Percentiles rank a stretch among this genome's conserved stretches.
These are phyloP conservation scores for Macropis europaea DNA, from an alignment of 2,888 invertebrate species.

Conservation along the genomic window DNA sequence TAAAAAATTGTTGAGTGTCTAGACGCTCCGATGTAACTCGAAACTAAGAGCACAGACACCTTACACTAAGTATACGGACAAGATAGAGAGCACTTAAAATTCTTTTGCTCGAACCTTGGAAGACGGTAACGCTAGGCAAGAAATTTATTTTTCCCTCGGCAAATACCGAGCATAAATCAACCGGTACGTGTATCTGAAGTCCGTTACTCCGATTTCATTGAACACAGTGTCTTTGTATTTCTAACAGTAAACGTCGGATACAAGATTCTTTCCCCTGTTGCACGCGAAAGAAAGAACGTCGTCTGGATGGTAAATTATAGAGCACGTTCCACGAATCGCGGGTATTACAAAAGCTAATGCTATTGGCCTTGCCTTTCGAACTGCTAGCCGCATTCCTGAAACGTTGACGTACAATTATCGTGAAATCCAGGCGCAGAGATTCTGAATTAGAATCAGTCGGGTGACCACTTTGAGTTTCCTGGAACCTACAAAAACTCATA, in stretches of 20 bases:
- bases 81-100: not conserved
- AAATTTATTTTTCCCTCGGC: too few relatives aligned
- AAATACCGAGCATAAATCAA: too few relatives aligned
- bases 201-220: not conserved
- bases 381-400: slow-evolving; percentile 12
- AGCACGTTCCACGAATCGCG: slow-evolving; percentile 9
- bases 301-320: slow-evolving; percentile 26
- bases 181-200: too few relatives aligned
- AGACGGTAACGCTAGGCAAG: too few relatives aligned
- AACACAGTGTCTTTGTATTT: not conserved
- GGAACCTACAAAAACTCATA: too few relatives aligned
- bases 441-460: not conserved
- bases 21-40: not conserved
- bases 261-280: not conserved
- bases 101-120: not conserved
- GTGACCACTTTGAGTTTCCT: too few relatives aligned
- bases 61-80: not conserved
- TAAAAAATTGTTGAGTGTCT: too few relatives aligned
- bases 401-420: slow-evolving; percentile 25
- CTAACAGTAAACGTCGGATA: not conserved
- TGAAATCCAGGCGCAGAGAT: slow-evolving; percentile 9
- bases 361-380: slow-evolving; percentile 42
- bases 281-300: not conserved
- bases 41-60: not conserved
- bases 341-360: slow-evolving; percentile 15